These are phyloP conservation scores for Leptopterna dolabrata DNA, from an alignment of 2,888 invertebrate species.

Conservation along the genomic window DNA sequence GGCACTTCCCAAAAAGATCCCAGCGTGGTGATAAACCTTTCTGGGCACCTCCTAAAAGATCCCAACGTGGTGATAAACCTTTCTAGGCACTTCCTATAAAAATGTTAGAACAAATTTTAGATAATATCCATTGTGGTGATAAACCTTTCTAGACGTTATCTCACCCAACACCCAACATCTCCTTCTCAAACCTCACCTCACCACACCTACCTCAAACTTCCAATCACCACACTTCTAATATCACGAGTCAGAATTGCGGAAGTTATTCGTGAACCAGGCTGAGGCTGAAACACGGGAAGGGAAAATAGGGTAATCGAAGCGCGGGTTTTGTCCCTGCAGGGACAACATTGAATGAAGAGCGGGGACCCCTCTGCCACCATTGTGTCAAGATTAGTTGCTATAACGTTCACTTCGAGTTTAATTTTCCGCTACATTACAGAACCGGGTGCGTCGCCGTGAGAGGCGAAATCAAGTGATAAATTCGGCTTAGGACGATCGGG, in stretches of 20 bases:
- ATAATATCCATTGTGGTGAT: no score
- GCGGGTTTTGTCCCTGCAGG: not conserved
- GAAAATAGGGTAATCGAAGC: conserved; percentile 16
- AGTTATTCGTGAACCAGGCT: not conserved
- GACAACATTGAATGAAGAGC: not conserved
- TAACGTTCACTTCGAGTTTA: conserved; percentile 49
- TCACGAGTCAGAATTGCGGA: not conserved
- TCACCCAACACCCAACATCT: no score
- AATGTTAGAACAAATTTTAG: no score
- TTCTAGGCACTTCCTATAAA: no score
- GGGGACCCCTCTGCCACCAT: conserved; percentile 10
- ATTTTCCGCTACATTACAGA: conserved; percentile 51
- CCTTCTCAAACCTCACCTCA: no score
- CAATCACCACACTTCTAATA: no score
- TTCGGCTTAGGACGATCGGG: conserved; percentile 43
- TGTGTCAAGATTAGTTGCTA: conserved; percentile 46
- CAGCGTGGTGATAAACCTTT: no score
- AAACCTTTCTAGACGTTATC: no score
- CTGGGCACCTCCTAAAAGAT: no score
- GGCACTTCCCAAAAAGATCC: no score
- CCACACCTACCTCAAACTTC: no score
- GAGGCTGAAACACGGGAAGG: not conserved
- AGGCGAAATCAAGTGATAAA: conserved; percentile 49
- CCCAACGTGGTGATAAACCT: no score
- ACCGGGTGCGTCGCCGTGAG: not conserved